Conservation (phyloP, 2,888 invertebrate genomes). For the Archips xylosteana region DNA sequence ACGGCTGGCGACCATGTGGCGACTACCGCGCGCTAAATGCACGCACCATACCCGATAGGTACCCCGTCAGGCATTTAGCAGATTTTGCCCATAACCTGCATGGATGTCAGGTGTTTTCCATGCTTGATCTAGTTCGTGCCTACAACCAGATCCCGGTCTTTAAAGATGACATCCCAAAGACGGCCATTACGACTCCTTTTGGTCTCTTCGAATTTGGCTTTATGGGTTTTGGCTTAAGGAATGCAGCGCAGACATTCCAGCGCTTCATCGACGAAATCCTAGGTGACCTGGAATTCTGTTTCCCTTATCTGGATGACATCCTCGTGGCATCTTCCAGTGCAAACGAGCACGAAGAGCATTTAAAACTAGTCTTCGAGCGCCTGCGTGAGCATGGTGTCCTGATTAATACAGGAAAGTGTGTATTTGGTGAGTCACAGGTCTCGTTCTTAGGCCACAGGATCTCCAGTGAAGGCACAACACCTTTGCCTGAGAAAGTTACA, state of each 20-base stretch:
- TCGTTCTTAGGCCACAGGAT: constrained; percentile 20
- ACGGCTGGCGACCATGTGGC: no score
- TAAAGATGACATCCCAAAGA: not conserved
- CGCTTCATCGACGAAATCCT: constrained; percentile 24
- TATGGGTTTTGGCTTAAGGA: constrained; percentile 9
- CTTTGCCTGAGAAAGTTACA: constrained; percentile 17
- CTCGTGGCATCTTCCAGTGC: constrained; percentile 6
- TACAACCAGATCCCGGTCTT: constrained; percentile 5
- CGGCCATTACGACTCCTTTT: constrained; percentile 3
- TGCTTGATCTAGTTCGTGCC: not conserved
- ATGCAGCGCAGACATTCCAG: constrained; percentile 13
- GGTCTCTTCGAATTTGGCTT: constrained; percentile 8
- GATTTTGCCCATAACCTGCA: not conserved
- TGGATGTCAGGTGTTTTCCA: not conserved
- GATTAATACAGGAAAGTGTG: constrained; percentile 19
- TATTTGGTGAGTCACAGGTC: constrained; percentile 18
- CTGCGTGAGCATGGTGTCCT: constrained; percentile 8
- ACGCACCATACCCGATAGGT: constrained; percentile 9
- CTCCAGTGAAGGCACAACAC: constrained; percentile 8
- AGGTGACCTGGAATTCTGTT: constrained; percentile 23
- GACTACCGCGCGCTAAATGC: no score
- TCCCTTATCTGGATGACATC: constrained; percentile 22
- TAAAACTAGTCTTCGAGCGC: constrained; percentile 1
- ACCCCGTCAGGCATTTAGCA: not conserved
- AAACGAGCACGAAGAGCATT: not conserved